Conservation (phyloP, 2,113 vertebrate genomes). For the Saiga tatarica region DNA sequence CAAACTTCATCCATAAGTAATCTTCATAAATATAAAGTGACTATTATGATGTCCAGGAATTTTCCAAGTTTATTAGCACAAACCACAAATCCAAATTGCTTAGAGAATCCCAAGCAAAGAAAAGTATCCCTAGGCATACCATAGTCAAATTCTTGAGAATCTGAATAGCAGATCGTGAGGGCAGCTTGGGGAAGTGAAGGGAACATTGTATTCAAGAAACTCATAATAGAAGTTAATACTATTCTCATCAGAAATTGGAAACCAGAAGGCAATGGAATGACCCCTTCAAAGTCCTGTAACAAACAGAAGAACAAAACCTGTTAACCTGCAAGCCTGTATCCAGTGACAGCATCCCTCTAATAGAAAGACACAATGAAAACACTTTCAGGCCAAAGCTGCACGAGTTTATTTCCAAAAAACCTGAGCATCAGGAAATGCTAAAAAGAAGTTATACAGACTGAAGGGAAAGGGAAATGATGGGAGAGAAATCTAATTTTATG, state of each 20-base stretch:
- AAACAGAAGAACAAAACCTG: background rate
- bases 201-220: background rate
- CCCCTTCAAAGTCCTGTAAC: background rate
- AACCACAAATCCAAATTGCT: background rate
- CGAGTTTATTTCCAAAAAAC: background rate
- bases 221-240: background rate
- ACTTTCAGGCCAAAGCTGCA: background rate
- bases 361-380: background rate
- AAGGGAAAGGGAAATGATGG: background rate
- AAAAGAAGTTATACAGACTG: background rate
- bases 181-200: background rate
- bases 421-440: background rate
- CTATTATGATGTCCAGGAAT: background rate
- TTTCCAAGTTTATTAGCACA: background rate
- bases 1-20: background rate
- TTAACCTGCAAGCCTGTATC: background rate
- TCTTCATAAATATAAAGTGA: background rate
- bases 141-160: background rate
- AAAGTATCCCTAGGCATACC: background rate
- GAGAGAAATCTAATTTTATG: background rate
- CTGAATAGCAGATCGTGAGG: background rate
- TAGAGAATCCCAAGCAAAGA: background rate
- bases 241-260: conserved; percentile 4
- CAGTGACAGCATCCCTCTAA: background rate
- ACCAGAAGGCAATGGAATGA: background rate